phyloP scores from a whole-genome alignment of 2,113 vertebrate species.

The Halcyon malimbica region DNA sequence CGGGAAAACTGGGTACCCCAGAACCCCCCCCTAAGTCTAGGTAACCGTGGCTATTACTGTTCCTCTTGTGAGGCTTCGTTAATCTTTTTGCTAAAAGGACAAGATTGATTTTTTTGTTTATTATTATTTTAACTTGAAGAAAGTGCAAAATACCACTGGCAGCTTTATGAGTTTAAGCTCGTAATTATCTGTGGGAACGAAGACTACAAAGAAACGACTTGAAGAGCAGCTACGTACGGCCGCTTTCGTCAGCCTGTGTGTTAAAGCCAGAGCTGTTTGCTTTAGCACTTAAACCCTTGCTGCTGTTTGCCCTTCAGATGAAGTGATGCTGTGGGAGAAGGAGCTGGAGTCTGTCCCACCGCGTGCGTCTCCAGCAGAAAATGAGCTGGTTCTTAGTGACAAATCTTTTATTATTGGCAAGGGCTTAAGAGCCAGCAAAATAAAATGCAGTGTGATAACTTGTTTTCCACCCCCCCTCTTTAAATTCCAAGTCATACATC shows the following conservation, averaged over 20 bases:
- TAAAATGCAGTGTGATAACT: background rate
- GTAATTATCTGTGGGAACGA: background rate
- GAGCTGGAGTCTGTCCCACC: background rate
- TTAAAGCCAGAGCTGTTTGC: background rate
- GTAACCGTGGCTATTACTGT: background rate
- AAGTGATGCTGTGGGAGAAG: background rate
- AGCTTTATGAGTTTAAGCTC: background rate
- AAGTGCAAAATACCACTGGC: background rate
- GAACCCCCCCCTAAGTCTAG: background rate
- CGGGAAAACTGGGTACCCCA: background rate
- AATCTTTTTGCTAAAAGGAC: background rate
- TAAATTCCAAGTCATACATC: background rate
- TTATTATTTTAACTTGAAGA: background rate
- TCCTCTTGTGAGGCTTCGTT: background rate
- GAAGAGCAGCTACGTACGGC: background rate
- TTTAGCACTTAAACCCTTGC: background rate
- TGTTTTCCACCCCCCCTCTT: background rate
- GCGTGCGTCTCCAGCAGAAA: accelerated
- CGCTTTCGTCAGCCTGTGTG: background rate
- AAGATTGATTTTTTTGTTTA: too few species aligned
- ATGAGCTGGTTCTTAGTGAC: background rate
- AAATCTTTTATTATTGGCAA: background rate
- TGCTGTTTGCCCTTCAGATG: conserved; percentile 23
- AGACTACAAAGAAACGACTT: background rate
- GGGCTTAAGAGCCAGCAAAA: background rate